A percentile compares a stretch with the other conserved stretches of the same genome.
Conservation (phyloP, 2,888 invertebrate genomes). For the Cinara cedri region DNA sequence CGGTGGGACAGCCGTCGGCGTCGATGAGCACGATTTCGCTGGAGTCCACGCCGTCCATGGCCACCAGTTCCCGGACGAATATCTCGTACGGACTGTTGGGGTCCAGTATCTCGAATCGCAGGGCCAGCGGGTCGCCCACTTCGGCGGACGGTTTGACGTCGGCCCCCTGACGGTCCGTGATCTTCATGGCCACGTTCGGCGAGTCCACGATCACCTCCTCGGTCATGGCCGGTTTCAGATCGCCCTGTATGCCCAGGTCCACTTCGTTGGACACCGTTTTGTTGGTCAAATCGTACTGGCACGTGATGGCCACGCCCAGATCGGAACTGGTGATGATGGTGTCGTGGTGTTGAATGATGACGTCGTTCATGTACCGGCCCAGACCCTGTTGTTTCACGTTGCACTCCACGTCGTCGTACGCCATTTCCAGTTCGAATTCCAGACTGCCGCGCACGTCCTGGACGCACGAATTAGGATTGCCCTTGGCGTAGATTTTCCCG, state of each 20-base stretch:
- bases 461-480: slow-evolving; percentile 90
- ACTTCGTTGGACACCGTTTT: slow-evolving; percentile 93
- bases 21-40: slow-evolving; percentile 92
- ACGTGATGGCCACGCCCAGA: slow-evolving; percentile 89
- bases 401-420: slow-evolving; percentile 89
- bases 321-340: slow-evolving; percentile 94
- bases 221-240: slow-evolving; percentile 82
- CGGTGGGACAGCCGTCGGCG: slow-evolving; percentile 89
- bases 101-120: slow-evolving; percentile 90
- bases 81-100: slow-evolving; percentile 93
- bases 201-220: slow-evolving; percentile 87
- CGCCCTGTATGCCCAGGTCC: slow-evolving; percentile 85
- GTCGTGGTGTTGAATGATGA: slow-evolving; percentile 93
- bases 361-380: slow-evolving; percentile 87
- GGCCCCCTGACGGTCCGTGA: slow-evolving; percentile 82
- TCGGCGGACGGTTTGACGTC: slow-evolving; percentile 86
- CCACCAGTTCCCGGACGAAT: slow-evolving; percentile 90
- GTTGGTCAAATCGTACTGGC: slow-evolving; percentile 92
- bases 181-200: slow-evolving; percentile 93
- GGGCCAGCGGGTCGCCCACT: slow-evolving; percentile 89
- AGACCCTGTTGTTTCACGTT: slow-evolving; percentile 88
- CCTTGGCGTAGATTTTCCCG: slow-evolving; percentile 93
- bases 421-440: slow-evolving; percentile 90
- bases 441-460: slow-evolving; percentile 85
- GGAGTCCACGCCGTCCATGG: slow-evolving; percentile 91